phyloP scores from a whole-genome alignment of 2,888 invertebrate species.

The Tiliacea citrago region DNA sequence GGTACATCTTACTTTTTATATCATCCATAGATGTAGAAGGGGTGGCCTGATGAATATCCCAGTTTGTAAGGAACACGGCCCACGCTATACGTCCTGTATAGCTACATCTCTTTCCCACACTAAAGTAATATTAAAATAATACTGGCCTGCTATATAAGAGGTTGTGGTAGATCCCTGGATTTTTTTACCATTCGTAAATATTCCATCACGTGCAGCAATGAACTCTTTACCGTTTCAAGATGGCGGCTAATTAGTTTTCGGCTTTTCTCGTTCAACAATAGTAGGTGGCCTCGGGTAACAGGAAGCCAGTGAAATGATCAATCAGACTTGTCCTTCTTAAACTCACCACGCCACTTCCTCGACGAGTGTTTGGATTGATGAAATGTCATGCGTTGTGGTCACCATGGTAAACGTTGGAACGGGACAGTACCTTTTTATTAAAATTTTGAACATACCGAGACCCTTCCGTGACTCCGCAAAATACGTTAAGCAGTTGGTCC shows the following conservation, averaged over 20 bases:
- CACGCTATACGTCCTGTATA: neutral
- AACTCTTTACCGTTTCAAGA: constrained; percentile 46
- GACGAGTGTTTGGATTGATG: constrained; percentile 61
- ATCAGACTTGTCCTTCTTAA: constrained; percentile 75
- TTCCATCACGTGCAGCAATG: constrained; percentile 21
- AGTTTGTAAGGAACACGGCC: neutral
- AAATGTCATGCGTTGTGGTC: constrained; percentile 59
- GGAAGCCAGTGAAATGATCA: constrained; percentile 86
- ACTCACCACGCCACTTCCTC: constrained; percentile 67
- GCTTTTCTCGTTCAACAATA: constrained; percentile 78
- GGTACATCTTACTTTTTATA: neutral
- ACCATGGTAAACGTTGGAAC: constrained; percentile 14
- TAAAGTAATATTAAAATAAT: neutral
- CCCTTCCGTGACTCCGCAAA: too few species aligned
- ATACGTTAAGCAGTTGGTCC: too few species aligned
- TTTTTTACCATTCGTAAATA: neutral
- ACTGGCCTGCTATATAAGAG: neutral
- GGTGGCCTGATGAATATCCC: neutral
- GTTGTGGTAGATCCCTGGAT: neutral
- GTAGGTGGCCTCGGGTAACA: constrained; percentile 77
- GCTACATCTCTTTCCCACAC: neutral
- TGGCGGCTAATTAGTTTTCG: constrained; percentile 73
- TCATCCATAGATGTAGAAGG: neutral
- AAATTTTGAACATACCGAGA: too few species aligned
- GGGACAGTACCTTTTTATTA: constrained; percentile 4